phyloP scores from a whole-genome alignment of 2,888 invertebrate genomes.

The Sarcophaga subvicina region DNA sequence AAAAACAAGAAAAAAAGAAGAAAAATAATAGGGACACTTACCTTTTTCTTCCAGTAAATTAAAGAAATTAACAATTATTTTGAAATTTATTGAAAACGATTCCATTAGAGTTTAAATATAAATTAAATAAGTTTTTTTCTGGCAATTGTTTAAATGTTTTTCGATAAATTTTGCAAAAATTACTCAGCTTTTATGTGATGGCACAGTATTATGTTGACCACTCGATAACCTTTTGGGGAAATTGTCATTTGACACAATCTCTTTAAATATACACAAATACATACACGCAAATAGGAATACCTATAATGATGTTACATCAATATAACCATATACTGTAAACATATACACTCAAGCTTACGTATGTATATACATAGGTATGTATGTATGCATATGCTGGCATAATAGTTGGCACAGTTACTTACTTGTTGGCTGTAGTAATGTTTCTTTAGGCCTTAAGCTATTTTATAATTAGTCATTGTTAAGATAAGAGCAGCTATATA shows the following conservation, averaged over 20 bases:
- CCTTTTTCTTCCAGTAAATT: too few species aligned
- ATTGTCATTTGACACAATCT: slow-evolving; percentile 7
- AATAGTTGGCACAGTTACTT: slow-evolving; percentile 55
- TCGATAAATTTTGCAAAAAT: not conserved
- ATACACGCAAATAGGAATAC: not conserved
- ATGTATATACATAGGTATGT: not conserved
- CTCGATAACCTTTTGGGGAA: slow-evolving; percentile 28
- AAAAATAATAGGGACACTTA: too few species aligned
- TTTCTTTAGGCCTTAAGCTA: slow-evolving; percentile 59
- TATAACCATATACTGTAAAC: too few species aligned
- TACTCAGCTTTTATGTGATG: not conserved
- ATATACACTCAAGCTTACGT: not conserved
- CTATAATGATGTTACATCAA: not conserved
- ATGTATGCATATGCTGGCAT: not conserved
- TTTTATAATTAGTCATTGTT: slow-evolving; percentile 66
- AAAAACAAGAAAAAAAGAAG: too few species aligned
- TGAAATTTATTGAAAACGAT: too few species aligned
- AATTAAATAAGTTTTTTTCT: slow-evolving; percentile 24
- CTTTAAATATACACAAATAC: not conserved
- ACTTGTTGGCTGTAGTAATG: slow-evolving; percentile 40
- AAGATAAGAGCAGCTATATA: slow-evolving; percentile 55
- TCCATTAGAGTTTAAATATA: too few species aligned
- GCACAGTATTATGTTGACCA: not conserved
- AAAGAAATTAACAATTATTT: too few species aligned
- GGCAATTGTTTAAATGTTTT: slow-evolving; percentile 30